Evolutionary conservation across 2,888 invertebrate species (phyloP), one percentile per base, ranked within the genome.

Genomic region (Eristalis pertinax): DNA sequence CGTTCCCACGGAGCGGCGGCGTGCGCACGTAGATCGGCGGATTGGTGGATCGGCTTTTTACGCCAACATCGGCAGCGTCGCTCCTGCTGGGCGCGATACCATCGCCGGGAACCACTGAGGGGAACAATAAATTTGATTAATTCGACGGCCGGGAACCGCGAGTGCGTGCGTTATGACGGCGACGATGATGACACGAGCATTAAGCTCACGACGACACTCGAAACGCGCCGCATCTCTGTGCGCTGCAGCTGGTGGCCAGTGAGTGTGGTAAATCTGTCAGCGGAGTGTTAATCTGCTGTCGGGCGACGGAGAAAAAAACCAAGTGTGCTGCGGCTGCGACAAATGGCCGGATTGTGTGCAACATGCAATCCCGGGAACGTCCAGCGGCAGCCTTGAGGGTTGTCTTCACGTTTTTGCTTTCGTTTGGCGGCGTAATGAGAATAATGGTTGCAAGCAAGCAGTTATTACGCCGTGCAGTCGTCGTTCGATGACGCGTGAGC

Each of bases 111-210:
- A 41, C 26, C 63, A 50, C 32, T 8, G 35, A 75, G 43, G 10
- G 65, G 69, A 67, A 83, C 83, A 72, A 87, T 87, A 76, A 87
- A 80, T 87, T 87, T 87, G 87, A 87, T 87, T 87, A 87, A 83
- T 83, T 70, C 56, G 82, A 86, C 72, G 68, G 68, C 64, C 68
- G 70, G 62, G 64, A 63, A 70, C 43, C 65, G 78, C n/a, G 13
- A 74, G 68, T 60, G 43, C 83, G 87, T 87, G 87, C 87, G 80
- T 79, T 87, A 83, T 87, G 87, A 84, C 79, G 68, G 72, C 65
- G 76, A 26, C 64, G 81, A 79, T 73, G 73, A 72, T 81, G 82
- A 76, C 75, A 76, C 70, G 72, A 67, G 70, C 82, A 82, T 65
- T 60, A 70, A 69, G 80, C 65, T 72, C 43, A 62, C 22, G 81